Percentiles rank a stretch among this genome's conserved stretches.
phyloP scores from a whole-genome alignment of 2,797 vertebrate genomes.

The Chlorospingus semifuscus region DNA sequence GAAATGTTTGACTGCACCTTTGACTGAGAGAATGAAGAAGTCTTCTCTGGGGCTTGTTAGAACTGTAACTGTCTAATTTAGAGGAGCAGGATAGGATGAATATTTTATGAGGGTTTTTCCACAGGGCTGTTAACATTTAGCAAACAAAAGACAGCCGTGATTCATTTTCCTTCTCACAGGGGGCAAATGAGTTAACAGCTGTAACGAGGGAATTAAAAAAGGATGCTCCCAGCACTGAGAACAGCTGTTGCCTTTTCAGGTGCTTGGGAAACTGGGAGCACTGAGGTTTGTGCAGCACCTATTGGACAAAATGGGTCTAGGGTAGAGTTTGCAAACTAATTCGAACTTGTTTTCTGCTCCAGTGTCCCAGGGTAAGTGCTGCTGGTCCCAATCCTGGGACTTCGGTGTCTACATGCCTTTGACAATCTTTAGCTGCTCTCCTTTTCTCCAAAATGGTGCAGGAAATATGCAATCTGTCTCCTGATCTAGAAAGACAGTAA shows the following conservation, averaged over 20 bases:
- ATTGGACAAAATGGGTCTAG: not conserved
- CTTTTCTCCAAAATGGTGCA: not conserved
- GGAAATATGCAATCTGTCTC: not conserved
- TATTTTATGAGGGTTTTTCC: conserved; percentile 67
- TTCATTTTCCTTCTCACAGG: conserved; percentile 66
- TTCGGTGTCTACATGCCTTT: not conserved
- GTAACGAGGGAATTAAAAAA: conserved; percentile 57
- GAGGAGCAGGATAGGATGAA: conserved; percentile 52
- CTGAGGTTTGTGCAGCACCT: not conserved
- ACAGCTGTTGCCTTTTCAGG: conserved; percentile 43
- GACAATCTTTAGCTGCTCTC: not conserved
- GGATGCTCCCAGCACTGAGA: conserved; percentile 34
- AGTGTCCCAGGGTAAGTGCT: not conserved
- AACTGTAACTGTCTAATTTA: conserved; percentile 58
- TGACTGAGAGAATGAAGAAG: conserved; percentile 43
- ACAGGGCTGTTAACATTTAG: conserved; percentile 54
- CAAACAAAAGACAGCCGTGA: conserved; percentile 59
- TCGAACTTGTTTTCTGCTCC: not conserved
- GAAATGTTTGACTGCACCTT: conserved; percentile 35
- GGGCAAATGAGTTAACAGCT: conserved; percentile 66
- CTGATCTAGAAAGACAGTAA: not conserved
- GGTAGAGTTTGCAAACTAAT: not conserved
- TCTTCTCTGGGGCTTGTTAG: conserved; percentile 55
- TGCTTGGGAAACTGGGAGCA: not conserved
- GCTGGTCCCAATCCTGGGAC: not conserved